Base-by-base conservation (phyloP, 2,888 invertebrate genomes). In the Ptilodon capucinus region DNA sequence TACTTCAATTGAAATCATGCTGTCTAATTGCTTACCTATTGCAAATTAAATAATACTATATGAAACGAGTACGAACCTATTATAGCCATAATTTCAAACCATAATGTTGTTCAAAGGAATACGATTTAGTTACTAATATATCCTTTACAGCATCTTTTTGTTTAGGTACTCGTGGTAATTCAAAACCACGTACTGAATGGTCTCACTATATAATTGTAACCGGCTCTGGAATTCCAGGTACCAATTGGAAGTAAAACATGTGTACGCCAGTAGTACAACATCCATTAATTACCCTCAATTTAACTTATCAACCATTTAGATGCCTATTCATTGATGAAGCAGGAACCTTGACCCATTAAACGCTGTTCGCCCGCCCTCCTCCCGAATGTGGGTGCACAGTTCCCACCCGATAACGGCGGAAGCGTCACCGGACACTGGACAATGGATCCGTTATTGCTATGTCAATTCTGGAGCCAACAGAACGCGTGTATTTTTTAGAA, bases 341-440 rank as follows among this genome's bases (percentile, higher is more conserved):
- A 48, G 62, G 69, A 78, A 74, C 89, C 89, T 89, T 89, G 89
- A 85, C 88, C 87, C 58, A 86, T 71, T 85, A 76, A 79, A 76
- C 74, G 28, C 57, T 70, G 72, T 77, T 81, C 78, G 79, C 77
- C 74, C 77, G 79, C 79, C 79, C 84, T 71, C 40, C 40, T 23
- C 23, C 38, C 38, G 81, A 81, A 79, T 67, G 76, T 60, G 61
- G 60, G 68, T 68, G 70, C 72, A 71, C 71, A 69, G 76, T 84
- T 81, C 84, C 81, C 84, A 83, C 60, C 71, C 79, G 83, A 82
- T 84, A 81, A 79, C 74, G 66, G 71, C 86, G 87, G 86, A 86
- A 85, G 76, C 64, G 57, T 50, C 74, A 67, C 82, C 83, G 84
- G 82, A 84, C 76, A 76, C 76, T 68, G 77, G 75, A 87, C 86